Evolutionary conservation across 2,797 vertebrate species (phyloP), one percentile per base, ranked within the genome.

Genomic region (Bryconaethiops microstoma): DNA sequence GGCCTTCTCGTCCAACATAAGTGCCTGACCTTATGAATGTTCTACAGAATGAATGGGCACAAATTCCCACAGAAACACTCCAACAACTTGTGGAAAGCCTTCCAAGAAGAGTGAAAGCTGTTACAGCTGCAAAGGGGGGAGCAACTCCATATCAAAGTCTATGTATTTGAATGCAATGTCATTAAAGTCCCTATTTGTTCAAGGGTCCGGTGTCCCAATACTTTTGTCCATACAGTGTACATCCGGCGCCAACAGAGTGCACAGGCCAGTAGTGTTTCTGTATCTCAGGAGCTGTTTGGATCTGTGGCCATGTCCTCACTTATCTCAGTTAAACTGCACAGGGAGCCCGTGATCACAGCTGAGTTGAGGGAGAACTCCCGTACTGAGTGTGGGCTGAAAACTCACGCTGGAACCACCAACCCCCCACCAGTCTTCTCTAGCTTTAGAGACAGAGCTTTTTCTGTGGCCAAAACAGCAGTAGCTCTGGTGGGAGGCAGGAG

Each of bases 301-400:
- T 60, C 54, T 68, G 25, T 62, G 42, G 50, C 71, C 69, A 65
- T 74, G 76, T 50, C 35, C 70, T 74, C 23, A 12, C 76, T 78
- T 52, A 62, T 45, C 45, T 21, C 42, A 67, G 60, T 39, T 82
- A 50, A 78, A 79, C 54, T 74, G 62, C 19, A 71, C 7, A 17
- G 23, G 50, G 25, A 71, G 69, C 29, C 48, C 35, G 17, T 71
- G 45, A 25, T 50, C 25, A 54, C 69, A 45, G 13, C 35, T 23
- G 13, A 7, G 63, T 68, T 50, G n/a, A n/a, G 42, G 73, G 55
- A 74, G 62, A 1, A 19, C 10, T 75, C 64, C 55, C 52, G 60
- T 52, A 45, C 60, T 68, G 62, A 52, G 62, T 60, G 39, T 52
- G 42, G 77, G 65, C 12, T 50, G 70, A 50, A 68, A n/a, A 79